phyloP scores from a whole-genome alignment of 2,113 vertebrate species.

The Sigmodon hispidus region DNA sequence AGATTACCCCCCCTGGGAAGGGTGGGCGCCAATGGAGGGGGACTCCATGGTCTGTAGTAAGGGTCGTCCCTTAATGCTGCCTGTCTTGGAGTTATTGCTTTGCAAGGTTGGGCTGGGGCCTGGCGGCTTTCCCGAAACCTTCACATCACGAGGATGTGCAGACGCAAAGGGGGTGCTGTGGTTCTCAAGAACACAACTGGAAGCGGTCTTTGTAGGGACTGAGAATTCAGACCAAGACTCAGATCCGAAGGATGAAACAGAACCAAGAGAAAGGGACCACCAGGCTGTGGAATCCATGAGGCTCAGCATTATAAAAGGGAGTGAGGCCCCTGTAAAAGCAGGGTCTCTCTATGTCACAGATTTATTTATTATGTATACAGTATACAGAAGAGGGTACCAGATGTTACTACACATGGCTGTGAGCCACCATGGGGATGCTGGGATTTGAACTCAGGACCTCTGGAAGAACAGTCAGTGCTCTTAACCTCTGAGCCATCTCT shows the following conservation, averaged over 20 bases:
- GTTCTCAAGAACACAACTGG: neutral
- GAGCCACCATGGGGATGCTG: too few species aligned
- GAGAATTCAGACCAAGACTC: constrained; percentile 3
- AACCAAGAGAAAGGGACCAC: neutral
- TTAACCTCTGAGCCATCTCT: too few species aligned
- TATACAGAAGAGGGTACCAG: too few species aligned
- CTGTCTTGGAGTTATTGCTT: neutral
- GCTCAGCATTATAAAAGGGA: neutral
- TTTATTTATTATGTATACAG: too few species aligned
- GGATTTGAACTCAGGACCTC: too few species aligned
- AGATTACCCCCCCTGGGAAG: constrained; percentile 28
- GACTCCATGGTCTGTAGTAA: neutral
- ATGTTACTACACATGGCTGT: too few species aligned
- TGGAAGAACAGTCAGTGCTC: neutral
- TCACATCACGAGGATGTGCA: constrained; percentile 44
- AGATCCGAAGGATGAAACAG: neutral
- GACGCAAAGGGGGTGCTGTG: neutral
- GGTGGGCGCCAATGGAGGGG: neutral
- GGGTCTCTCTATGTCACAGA: too few species aligned
- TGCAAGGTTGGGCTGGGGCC: constrained; percentile 58
- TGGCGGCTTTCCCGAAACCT: constrained; percentile 41
- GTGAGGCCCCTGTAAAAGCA: neutral
- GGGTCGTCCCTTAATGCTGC: neutral
- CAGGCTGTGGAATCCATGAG: neutral
- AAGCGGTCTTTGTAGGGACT: neutral